These are phyloP conservation scores for Paradisaea rubra DNA, from an alignment of 2,113 vertebrate genomes.

Conservation along the genomic window DNA sequence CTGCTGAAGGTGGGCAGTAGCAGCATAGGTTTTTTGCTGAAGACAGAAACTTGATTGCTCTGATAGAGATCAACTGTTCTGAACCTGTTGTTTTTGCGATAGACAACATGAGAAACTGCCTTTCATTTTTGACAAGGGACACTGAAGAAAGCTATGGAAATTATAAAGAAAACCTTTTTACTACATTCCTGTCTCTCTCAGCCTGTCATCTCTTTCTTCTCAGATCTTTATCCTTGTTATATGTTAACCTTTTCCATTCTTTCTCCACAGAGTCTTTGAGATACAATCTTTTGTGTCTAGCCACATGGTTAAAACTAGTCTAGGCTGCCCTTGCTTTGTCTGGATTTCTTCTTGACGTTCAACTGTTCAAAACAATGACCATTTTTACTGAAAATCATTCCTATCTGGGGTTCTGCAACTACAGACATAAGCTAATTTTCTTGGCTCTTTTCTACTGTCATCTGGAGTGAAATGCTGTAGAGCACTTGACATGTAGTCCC, in stretches of 20 bases:
- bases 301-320: conserved; percentile 7
- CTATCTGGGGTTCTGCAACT: background rate
- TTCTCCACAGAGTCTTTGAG: background rate
- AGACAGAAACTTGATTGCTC: background rate
- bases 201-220: background rate
- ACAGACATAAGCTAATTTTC: background rate
- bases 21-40: background rate
- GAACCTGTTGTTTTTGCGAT: background rate
- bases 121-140: background rate
- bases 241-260: conserved; percentile 51
- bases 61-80: background rate
- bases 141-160: background rate
- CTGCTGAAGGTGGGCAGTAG: background rate
- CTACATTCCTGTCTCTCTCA: background rate
- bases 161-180: background rate
- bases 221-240: conserved; percentile 28
- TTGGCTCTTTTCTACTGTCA: background rate
- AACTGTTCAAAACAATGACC: background rate
- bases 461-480: background rate
- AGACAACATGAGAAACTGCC: background rate
- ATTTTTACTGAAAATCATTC: background rate
- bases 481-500: background rate
- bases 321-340: background rate
- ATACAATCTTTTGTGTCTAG: conserved; percentile 37
- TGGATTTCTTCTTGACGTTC: background rate